Evolutionary conservation across 1,140 invertebrate species (phyloP).

Genomic region (Zelostemma sp.): DNA sequence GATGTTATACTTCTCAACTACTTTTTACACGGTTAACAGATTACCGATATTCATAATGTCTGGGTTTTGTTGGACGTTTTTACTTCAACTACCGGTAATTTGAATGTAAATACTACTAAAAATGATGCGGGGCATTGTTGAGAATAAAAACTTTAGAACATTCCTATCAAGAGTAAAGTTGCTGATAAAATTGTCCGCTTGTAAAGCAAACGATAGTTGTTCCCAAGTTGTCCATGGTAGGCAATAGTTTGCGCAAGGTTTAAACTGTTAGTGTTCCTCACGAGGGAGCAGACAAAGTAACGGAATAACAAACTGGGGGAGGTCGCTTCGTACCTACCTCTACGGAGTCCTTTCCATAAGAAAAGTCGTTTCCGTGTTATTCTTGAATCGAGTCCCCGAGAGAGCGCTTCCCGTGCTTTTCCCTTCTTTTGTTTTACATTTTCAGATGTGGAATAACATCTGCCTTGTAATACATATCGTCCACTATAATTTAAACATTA

Average conservation of each 20-base stretch:
- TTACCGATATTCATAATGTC: no score
- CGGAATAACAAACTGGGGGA: slow-evolving; percentile 41
- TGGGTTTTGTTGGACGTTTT: no score
- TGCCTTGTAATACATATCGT: slow-evolving; percentile 19
- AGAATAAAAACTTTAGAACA: not conserved
- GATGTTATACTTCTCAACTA: not conserved
- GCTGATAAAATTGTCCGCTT: slow-evolving; percentile 23
- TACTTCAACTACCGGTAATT: no score
- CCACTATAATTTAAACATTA: slow-evolving; percentile 22
- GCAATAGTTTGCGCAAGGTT: slow-evolving; percentile 38
- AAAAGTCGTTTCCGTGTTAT: slow-evolving; percentile 43
- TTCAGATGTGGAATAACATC: slow-evolving; percentile 34
- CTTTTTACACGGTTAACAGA: no score
- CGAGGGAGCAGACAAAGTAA: slow-evolving; percentile 33
- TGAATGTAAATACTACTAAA: no score
- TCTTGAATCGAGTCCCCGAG: slow-evolving; percentile 36
- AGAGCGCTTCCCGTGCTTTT: slow-evolving; percentile 33
- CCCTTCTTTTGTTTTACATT: slow-evolving; percentile 42
- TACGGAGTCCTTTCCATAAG: slow-evolving; percentile 35
- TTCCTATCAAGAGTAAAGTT: slow-evolving; percentile 17
- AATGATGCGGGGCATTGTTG: no score
- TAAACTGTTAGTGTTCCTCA: slow-evolving; percentile 41
- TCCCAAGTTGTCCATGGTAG: slow-evolving; percentile 40
- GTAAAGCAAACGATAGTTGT: slow-evolving; percentile 29
- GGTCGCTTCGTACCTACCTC: slow-evolving; percentile 20